A percentile compares a stretch with the other conserved stretches of the same genome.
Conservation (phyloP, 1,140 invertebrate genomes). For the Eueides isabella region DNA sequence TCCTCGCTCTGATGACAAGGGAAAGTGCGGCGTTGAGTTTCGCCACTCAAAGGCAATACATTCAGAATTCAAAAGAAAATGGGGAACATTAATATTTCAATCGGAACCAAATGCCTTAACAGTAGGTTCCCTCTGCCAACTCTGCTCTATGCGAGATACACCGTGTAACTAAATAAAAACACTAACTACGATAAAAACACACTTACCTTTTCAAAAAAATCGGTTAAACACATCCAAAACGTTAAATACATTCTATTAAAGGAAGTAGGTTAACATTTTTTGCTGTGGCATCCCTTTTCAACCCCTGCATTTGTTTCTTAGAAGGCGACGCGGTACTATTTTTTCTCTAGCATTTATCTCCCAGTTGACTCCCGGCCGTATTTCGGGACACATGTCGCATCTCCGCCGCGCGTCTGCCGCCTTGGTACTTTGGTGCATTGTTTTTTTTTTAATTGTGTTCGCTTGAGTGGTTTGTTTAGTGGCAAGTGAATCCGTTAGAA, state of each 20-base stretch:
- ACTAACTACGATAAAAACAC: background rate
- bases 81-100: too few species aligned
- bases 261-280: background rate
- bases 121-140: too few species aligned
- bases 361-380: constrained; percentile 58
- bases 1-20: too few species aligned
- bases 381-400: constrained; percentile 49
- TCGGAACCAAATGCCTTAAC: too few species aligned
- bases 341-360: constrained; percentile 49
- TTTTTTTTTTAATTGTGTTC: constrained; percentile 24
- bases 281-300: constrained; percentile 4
- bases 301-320: constrained; percentile 40
- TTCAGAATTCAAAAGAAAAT: too few species aligned
- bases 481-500: background rate
- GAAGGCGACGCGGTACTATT: constrained; percentile 41
- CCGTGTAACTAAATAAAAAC: background rate
- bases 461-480: background rate
- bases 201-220: background rate
- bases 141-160: too few species aligned
- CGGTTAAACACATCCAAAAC: background rate
- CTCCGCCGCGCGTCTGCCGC: constrained; percentile 41
- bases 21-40: too few species aligned
- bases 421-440: constrained; percentile 54
- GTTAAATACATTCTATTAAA: background rate
- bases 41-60: too few species aligned